Percentiles rank a stretch among this genome's conserved stretches.
Evolutionary conservation across 2,888 invertebrate species (phyloP).

Genomic region (Drosophila mulleri): DNA sequence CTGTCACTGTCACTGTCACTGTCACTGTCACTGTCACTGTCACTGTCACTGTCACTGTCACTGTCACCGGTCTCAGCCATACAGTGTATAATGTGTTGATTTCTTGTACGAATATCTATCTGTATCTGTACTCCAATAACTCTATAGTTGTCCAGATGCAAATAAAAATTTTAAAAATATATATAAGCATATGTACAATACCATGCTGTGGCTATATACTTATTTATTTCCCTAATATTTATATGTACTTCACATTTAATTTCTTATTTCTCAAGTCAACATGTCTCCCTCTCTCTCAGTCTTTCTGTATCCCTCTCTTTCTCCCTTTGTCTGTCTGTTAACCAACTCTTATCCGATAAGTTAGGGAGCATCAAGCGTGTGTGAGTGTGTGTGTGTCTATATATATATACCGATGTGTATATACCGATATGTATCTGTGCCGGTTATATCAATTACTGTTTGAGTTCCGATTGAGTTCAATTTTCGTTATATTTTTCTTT

Average conservation of each 20-base stretch:
- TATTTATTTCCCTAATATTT: neutral
- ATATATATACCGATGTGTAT: too few species aligned
- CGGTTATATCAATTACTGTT: conserved; percentile 52
- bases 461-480: conserved; percentile 33
- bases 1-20: neutral
- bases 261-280: conserved; percentile 9
- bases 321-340: conserved; percentile 40
- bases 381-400: conserved; percentile 47
- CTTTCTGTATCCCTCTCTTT: neutral
- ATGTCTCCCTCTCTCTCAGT: conserved; percentile 1
- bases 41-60: conserved; percentile 9
- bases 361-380: conserved; percentile 41
- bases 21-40: conserved; percentile 2
- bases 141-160: conserved; percentile 11
- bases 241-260: conserved; percentile 1
- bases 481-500: conserved; percentile 17
- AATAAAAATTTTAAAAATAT: neutral
- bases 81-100: conserved; percentile 3
- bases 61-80: conserved; percentile 11
- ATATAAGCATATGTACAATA: conserved; percentile 9
- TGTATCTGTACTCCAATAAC: conserved; percentile 12
- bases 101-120: conserved; percentile 7
- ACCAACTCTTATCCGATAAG: conserved; percentile 10
- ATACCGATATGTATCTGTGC: conserved; percentile 34
- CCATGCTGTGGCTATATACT: neutral